phyloP scores from a whole-genome alignment of 2,113 vertebrate genomes.

The Onychorhynchus coronatus region DNA sequence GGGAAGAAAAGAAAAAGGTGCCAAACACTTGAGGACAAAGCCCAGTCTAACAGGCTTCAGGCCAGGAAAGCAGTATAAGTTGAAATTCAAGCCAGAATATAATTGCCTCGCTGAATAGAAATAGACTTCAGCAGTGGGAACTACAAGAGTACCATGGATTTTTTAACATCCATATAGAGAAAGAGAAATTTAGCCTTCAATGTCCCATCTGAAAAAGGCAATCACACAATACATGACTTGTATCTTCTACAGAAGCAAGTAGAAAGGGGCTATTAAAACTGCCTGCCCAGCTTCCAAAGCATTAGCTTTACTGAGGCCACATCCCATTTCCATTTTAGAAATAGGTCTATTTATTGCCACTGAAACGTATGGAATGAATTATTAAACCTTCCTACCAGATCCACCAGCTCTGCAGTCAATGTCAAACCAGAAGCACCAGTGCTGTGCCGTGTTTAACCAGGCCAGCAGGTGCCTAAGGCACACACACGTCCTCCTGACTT shows the following conservation, averaged over 20 bases:
- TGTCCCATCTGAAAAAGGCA: neutral
- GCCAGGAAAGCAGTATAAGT: slow-evolving; percentile 7
- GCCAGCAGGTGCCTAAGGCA: slow-evolving; percentile 52
- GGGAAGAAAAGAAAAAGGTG: neutral
- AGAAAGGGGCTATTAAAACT: neutral
- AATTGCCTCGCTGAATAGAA: neutral
- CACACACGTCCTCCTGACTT: neutral
- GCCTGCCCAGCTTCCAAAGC: neutral
- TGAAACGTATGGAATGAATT: neutral
- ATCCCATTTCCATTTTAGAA: neutral
- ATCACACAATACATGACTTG: neutral
- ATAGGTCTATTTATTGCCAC: neutral
- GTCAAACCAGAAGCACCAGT: neutral
- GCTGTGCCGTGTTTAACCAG: neutral
- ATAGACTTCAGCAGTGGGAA: neutral
- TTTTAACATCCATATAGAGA: neutral
- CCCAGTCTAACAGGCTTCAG: neutral
- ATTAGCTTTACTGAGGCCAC: neutral
- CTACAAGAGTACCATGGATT: neutral
- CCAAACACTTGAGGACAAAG: slow-evolving; percentile 41
- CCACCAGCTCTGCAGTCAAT: neutral
- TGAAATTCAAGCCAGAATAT: slow-evolving; percentile 23
- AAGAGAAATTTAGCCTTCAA: neutral
- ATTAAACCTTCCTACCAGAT: neutral
- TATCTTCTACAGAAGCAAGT: neutral